phyloP scores from a whole-genome alignment of 2,797 vertebrate species.

The Zonotrichia albicollis region DNA sequence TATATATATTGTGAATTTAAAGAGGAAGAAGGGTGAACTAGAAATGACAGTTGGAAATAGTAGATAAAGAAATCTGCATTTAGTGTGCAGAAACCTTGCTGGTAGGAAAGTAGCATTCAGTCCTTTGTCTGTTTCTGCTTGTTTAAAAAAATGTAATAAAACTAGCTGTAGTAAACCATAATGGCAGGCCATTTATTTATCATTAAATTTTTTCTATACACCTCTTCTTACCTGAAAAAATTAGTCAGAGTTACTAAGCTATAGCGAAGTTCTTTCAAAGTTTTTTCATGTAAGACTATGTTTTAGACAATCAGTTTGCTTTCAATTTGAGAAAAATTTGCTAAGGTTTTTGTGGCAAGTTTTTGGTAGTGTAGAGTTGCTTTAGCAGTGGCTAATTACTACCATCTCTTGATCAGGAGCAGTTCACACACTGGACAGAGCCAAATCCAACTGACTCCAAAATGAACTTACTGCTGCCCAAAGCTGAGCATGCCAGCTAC shows the following conservation, averaged over 20 bases:
- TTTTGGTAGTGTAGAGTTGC: background rate
- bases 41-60: background rate
- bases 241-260: background rate
- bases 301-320: background rate
- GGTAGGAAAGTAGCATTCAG: background rate
- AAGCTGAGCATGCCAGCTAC: rapidly evolving
- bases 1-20: background rate
- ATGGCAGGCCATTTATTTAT: background rate
- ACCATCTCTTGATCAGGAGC: background rate
- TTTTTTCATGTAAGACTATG: background rate
- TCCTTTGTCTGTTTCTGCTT: background rate
- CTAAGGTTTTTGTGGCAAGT: background rate
- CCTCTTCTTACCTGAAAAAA: background rate
- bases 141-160: background rate
- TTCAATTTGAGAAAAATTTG: background rate
- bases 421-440: background rate
- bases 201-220: background rate
- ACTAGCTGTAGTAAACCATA: background rate
- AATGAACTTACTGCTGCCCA: background rate
- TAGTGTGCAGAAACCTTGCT: background rate
- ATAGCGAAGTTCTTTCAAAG: background rate
- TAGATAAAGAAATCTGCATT: background rate
- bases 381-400: background rate
- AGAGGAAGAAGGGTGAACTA: background rate
- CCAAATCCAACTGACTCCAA: background rate